phyloP scores from a whole-genome alignment of 2,797 vertebrate genomes.

The Lithobates pipiens region DNA sequence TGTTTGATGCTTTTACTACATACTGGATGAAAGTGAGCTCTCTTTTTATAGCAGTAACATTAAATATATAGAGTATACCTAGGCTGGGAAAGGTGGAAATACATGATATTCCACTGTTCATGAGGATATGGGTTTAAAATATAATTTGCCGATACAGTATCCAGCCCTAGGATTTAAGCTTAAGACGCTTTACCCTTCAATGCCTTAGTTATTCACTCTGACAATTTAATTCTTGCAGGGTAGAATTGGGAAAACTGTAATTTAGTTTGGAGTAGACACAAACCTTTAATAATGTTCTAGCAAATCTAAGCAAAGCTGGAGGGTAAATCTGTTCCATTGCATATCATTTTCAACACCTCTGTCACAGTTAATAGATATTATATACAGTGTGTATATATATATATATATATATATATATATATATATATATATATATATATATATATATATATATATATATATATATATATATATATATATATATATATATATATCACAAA shows the following conservation, averaged over 20 bases:
- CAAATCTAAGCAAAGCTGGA: conserved; percentile 36
- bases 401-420: not conserved
- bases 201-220: conserved; percentile 46
- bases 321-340: conserved; percentile 53
- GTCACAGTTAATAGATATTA: conserved; percentile 47
- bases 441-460: too few species aligned
- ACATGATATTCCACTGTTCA: too few species aligned
- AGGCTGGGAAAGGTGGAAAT: too few species aligned
- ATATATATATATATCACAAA: too few species aligned
- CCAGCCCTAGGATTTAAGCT: conserved; percentile 44
- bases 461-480: too few species aligned
- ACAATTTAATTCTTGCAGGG: conserved; percentile 54
- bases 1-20: too few species aligned
- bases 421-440: not conserved
- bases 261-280: conserved; percentile 55
- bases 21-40: too few species aligned
- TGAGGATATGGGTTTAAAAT: too few species aligned
- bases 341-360: conserved; percentile 43
- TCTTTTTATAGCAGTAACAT: too few species aligned
- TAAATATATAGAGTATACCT: too few species aligned
- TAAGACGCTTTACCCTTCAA: conserved; percentile 27
- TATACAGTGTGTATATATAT: not conserved
- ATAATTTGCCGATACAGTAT: conserved; percentile 20
- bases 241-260: conserved; percentile 42
- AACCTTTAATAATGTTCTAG: conserved; percentile 58